phyloP scores from a whole-genome alignment of 2,888 invertebrate genomes.

The Chaitophorus viminalis region DNA sequence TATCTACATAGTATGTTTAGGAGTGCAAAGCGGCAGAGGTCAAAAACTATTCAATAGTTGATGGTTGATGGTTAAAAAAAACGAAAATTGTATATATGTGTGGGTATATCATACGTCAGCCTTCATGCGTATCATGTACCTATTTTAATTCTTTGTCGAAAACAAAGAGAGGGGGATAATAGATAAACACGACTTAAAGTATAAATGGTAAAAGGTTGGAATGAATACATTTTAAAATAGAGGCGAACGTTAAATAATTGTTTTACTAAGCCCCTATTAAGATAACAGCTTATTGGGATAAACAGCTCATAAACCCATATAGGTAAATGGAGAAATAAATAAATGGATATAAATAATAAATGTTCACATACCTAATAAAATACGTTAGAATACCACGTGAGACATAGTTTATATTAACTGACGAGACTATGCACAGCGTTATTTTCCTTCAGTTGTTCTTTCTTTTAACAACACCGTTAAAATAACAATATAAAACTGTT shows the following conservation, averaged over 20 bases:
- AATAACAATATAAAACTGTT: not conserved
- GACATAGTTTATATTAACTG: slow-evolving; percentile 24
- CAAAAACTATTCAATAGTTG: not conserved
- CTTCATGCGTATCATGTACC: too few species aligned
- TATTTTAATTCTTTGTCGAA: not conserved
- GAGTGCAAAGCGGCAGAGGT: too few species aligned
- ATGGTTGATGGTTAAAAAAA: not conserved
- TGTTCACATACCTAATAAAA: slow-evolving; percentile 14
- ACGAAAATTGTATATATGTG: not conserved
- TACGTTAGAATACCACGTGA: not conserved
- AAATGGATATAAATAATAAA: slow-evolving; percentile 11
- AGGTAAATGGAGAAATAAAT: slow-evolving; percentile 30
- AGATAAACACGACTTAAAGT: not conserved
- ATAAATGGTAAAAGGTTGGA: slow-evolving; percentile 22
- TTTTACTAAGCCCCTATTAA: slow-evolving; percentile 6
- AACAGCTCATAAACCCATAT: slow-evolving; percentile 2
- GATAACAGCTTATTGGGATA: slow-evolving; percentile 34
- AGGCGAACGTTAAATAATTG: slow-evolving; percentile 8
- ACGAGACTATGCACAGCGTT: not conserved
- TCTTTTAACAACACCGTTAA: slow-evolving; percentile 1
- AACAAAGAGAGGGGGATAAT: not conserved
- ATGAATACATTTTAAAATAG: slow-evolving; percentile 24
- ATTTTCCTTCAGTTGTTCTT: slow-evolving; percentile 14
- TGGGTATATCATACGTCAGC: not conserved
- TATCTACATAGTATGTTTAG: not conserved